Conservation (phyloP, 2,797 vertebrate species). For the Hyperoplus immaculatus region DNA sequence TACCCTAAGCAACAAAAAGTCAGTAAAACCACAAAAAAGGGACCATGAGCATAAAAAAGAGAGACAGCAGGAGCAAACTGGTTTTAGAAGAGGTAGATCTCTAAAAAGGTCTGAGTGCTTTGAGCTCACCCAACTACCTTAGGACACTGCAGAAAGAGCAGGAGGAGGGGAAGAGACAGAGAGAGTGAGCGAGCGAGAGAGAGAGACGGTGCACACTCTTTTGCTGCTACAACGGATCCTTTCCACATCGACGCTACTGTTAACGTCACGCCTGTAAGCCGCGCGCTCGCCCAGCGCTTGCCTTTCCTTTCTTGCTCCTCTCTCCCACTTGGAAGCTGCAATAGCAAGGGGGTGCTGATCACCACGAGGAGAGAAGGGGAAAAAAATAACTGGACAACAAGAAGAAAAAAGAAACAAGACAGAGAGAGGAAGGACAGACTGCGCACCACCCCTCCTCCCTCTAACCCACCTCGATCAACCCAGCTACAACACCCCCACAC, state of each 20-base stretch:
- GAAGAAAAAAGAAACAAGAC: slow-evolving; percentile 64
- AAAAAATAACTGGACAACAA: slow-evolving; percentile 60
- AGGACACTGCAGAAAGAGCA: slow-evolving; percentile 83
- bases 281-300: slow-evolving; percentile 73
- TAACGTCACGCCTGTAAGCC: slow-evolving; percentile 83
- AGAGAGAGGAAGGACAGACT: slow-evolving; percentile 74
- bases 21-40: slow-evolving; percentile 76
- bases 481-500: slow-evolving; percentile 72
- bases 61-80: slow-evolving; percentile 77
- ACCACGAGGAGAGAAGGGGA: slow-evolving; percentile 56
- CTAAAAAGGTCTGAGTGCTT: slow-evolving; percentile 84
- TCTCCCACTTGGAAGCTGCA: slow-evolving; percentile 72
- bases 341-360: slow-evolving; percentile 73
- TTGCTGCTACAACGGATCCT: slow-evolving; percentile 83
- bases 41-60: slow-evolving; percentile 58
- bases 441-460: slow-evolving; percentile 74
- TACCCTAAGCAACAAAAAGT: slow-evolving; percentile 75
- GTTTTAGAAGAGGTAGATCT: slow-evolving; percentile 80
- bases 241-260: slow-evolving; percentile 82
- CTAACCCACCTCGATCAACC: slow-evolving; percentile 69
- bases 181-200: slow-evolving; percentile 29
- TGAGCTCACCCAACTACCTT: slow-evolving; percentile 84
- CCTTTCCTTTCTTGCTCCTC: slow-evolving; percentile 68
- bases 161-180: slow-evolving; percentile 42
- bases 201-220: slow-evolving; percentile 78